Evolutionary conservation across 2,113 vertebrate genomes (phyloP).

Genomic region (Corythornis madagascariensis): DNA sequence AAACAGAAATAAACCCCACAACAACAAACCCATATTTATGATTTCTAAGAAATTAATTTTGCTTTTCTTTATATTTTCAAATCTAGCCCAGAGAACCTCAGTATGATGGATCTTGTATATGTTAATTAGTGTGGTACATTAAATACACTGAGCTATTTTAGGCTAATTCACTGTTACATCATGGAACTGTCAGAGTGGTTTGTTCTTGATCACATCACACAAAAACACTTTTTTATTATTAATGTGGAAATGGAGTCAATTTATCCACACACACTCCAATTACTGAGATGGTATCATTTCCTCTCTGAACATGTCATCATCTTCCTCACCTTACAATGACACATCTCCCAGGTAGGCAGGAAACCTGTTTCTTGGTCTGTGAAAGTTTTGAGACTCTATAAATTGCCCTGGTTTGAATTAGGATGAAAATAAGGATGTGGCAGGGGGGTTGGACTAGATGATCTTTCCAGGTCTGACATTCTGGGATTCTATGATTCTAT

Average conservation of each 20-base stretch:
- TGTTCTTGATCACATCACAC: background rate
- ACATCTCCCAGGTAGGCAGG: background rate
- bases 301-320: background rate
- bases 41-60: background rate
- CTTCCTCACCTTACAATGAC: background rate
- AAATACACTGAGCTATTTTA: background rate
- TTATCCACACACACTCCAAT: background rate
- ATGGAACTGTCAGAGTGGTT: background rate
- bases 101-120: background rate
- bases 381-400: background rate
- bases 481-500: no score
- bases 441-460: no score
- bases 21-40: background rate
- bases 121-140: background rate
- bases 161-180: background rate
- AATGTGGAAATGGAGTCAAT: background rate
- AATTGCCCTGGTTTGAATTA: background rate
- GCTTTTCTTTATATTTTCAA: background rate
- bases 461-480: no score
- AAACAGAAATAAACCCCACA: background rate
- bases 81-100: background rate
- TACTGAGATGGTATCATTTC: background rate
- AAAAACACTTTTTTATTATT: background rate
- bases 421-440: background rate
- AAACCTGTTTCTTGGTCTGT: background rate